A percentile compares a stretch with the other conserved stretches of the same genome.
These are phyloP conservation scores for Protobothrops mucrosquamatus DNA, from an alignment of 2,113 vertebrate species.

Conservation along the genomic window DNA sequence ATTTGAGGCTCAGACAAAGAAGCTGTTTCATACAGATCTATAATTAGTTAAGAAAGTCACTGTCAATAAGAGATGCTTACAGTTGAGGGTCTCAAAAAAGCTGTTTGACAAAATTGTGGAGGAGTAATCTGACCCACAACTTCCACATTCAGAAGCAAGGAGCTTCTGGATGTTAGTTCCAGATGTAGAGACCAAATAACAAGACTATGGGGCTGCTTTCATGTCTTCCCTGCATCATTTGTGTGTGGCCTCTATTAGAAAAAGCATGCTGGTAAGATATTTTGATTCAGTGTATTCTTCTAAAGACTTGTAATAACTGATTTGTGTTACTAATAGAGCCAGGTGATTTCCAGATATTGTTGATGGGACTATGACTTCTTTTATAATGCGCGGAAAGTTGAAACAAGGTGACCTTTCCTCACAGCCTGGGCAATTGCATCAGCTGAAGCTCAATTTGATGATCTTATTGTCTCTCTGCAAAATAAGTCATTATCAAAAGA, in stretches of 20 bases:
- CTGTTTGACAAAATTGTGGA: neutral
- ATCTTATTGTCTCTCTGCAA: slow-evolving; percentile 53
- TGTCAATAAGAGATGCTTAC: neutral
- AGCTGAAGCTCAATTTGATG: slow-evolving; percentile 54
- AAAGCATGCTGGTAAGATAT: neutral
- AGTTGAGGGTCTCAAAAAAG: neutral
- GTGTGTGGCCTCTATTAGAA: neutral
- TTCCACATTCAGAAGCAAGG: neutral
- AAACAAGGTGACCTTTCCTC: slow-evolving; percentile 57
- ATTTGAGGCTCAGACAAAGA: neutral
- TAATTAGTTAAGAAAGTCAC: neutral
- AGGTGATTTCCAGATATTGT: neutral
- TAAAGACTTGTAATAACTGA: slow-evolving; percentile 3
- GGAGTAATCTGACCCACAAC: neutral
- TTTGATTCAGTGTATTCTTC: neutral
- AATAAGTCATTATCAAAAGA: slow-evolving; percentile 56
- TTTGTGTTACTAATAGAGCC: neutral
- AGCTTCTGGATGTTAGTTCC: neutral
- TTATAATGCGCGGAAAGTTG: slow-evolving; percentile 26
- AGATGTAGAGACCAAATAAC: neutral
- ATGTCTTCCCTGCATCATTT: neutral
- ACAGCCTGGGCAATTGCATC: slow-evolving; percentile 47
- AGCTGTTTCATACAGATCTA: neutral
- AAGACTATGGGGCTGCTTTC: neutral
- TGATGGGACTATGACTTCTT: slow-evolving; percentile 31